Conservation (phyloP, 2,888 invertebrate species). For the Diplazon laetatorius region DNA sequence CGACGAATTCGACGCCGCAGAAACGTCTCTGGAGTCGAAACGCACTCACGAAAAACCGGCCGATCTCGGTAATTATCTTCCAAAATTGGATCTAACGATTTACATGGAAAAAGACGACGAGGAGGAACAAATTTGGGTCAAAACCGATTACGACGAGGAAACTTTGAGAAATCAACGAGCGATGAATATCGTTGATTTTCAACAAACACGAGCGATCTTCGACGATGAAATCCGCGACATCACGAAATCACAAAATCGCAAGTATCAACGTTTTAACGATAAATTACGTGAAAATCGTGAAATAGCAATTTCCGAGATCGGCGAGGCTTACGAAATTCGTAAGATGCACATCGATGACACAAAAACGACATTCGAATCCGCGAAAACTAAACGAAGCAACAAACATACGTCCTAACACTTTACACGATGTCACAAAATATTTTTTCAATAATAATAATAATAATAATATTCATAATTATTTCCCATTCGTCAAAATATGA, state of each 20-base stretch:
- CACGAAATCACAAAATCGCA: conserved; percentile 20
- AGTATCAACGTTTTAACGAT: conserved; percentile 2
- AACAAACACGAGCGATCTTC: conserved; percentile 41
- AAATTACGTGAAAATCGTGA: conserved; percentile 37
- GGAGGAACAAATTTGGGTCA: conserved; percentile 65
- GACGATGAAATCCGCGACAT: conserved; percentile 38
- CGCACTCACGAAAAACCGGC: conserved; percentile 55
- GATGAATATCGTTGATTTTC: conserved; percentile 57
- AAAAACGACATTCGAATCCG: conserved; percentile 33
- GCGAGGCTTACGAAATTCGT: conserved; percentile 38
- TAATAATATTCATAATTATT: background rate
- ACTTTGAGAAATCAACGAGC: conserved; percentile 61
- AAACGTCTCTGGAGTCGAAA: background rate
- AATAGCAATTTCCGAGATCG: background rate
- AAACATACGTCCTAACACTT: conserved; percentile 36
- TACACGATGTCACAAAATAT: too few species aligned
- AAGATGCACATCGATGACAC: conserved; percentile 34
- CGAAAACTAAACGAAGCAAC: conserved; percentile 46
- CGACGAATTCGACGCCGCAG: background rate
- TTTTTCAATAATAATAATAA: too few species aligned
- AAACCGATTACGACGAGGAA: conserved; percentile 65
- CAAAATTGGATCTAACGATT: conserved; percentile 57
- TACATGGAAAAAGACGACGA: conserved; percentile 61
- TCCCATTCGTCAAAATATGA: background rate
- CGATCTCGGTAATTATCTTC: conserved; percentile 41